A percentile compares a stretch with the other conserved stretches of the same genome.
phyloP scores from a whole-genome alignment of 2,797 vertebrate species.

The Anas bernieri region DNA sequence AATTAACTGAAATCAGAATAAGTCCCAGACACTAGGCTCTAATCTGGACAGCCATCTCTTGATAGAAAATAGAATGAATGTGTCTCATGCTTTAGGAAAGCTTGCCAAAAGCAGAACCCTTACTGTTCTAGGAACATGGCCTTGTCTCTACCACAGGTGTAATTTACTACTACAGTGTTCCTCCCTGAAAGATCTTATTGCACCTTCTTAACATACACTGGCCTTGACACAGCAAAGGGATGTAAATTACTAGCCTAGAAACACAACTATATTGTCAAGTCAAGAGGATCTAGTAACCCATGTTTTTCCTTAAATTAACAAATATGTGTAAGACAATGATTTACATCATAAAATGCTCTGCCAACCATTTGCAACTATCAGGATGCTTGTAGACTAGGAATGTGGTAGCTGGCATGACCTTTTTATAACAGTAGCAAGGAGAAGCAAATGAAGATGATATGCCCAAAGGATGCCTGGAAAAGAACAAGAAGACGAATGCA shows the following conservation, averaged over 20 bases:
- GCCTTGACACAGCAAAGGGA: background rate
- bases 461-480: background rate
- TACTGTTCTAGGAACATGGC: background rate
- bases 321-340: background rate
- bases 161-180: background rate
- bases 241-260: background rate
- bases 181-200: background rate
- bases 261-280: background rate
- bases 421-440: fast-evolving
- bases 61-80: conserved; percentile 43
- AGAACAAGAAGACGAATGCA: background rate
- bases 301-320: background rate
- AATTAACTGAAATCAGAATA: conserved; percentile 55
- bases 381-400: background rate
- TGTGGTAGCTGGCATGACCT: fast-evolving
- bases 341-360: background rate
- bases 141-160: background rate
- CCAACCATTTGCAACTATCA: background rate
- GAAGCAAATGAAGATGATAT: background rate
- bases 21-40: conserved; percentile 11
- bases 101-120: background rate
- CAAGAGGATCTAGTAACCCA: background rate
- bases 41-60: conserved; percentile 18
- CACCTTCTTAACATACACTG: background rate
- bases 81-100: background rate